Base-by-base conservation (phyloP, 2,888 invertebrate species). In the Leptinotarsa rubiginosa region DNA sequence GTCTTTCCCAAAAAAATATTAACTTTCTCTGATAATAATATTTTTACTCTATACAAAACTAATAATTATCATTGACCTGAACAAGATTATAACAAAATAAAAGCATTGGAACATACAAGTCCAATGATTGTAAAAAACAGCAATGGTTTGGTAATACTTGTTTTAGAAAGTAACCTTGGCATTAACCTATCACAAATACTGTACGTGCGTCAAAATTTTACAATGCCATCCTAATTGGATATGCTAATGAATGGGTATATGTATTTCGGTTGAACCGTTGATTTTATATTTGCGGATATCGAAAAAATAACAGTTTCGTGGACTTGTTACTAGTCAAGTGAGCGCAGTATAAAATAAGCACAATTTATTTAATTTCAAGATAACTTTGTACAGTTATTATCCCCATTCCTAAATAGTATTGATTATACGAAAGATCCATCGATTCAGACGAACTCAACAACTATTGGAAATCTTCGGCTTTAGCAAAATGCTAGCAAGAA, bases 221-320 rank as follows among this genome's bases (percentile, higher is more conserved):
- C 56, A 56, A 18, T 20, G 56, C 56, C 22, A 56, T 31, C 31
- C 31, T 31, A 31, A 31, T 31, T 31, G 31, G 31, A 7, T 31
- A 31, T 56, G 56, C 56, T 56, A 56, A 56, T 56, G 56, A 56
- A 20, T 13, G 10, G 13, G 18, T 56, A 18, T 54, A 12, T 18
- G 20, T 31, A 41, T 18, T 56, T 56, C 56, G 18, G n/a, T 56
- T 56, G 12, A 18, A 56, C 56, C 20, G 56, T 56, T 56, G 12
- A 20, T 56, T 56, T 7, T 18, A 56, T 18, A 18, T 56, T 56
- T 56, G 56, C 56, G 12, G 18, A 18, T 56, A 56, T 18, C 3
- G 50, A 56, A 56, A 56, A 22, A 56, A 56, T 56, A 56, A 56
- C 56, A 56, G 56, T 56, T 56, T 20, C 20, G 12, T 18, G 18